Base-by-base conservation (phyloP, 2,797 vertebrate species). In the Brachyrhaphis roseni region DNA sequence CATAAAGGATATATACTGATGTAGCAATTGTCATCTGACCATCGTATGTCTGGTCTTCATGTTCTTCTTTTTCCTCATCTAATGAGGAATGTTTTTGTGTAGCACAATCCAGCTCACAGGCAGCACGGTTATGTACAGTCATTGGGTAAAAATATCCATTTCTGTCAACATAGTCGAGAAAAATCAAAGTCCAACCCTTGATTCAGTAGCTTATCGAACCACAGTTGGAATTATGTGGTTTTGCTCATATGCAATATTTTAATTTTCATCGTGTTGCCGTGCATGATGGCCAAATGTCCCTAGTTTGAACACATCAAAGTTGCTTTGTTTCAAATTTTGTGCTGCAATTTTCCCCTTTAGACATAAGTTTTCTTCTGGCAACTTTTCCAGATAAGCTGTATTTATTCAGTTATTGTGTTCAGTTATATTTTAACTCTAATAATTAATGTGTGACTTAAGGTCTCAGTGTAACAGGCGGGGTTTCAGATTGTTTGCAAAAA, bases 21-120 rank as follows among this genome's bases (percentile, higher is more conserved):
- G 93, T 94, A 93, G 93, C 94, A 92, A 8, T 76, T 74, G 86
- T 79, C 85, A 76, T 82, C 76, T 82, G 64, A 90, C 64, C 59
- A 62, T 79, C 78, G 75, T 85, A 77, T 86, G 75, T 88, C 78
- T 86, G 90, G 79, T 89, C 86, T 82, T 57, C 68, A 81, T 82
- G 75, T 72, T 80, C 81, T 46, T 72, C 59, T 84, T 77, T 82
- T 81, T 72, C 72, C 91, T 94, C 90, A 92, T 90, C 81, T 79
- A 88, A 90, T 93, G 91, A 87, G 90, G 84, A 89, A 55, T 55
- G 77, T 88, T 89, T 89, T 92, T 90, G 88, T 95, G 92, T 93
- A 94, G 94, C 92, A 94, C 93, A 93, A 90, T 91, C 90, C 85
- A 87, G 88, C 86, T 89, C 62, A 34, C 85, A 92, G 87, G 94